Conservation (phyloP, 2,113 vertebrate genomes). For the Thunnus thynnus region DNA sequence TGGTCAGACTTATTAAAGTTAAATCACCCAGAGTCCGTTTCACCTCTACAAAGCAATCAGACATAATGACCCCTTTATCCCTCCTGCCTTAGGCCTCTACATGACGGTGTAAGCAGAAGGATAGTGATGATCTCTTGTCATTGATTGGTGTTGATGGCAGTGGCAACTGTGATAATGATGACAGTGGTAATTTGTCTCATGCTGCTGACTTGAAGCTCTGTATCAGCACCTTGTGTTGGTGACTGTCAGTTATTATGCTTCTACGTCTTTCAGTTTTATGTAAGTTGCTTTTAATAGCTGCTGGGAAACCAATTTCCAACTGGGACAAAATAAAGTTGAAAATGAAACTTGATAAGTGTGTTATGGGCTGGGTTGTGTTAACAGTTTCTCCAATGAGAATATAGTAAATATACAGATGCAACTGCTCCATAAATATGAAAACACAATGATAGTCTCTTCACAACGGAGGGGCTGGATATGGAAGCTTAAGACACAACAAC, state of each 20-base stretch:
- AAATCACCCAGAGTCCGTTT: slow-evolving; percentile 7
- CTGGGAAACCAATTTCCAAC: not conserved
- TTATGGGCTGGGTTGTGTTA: not conserved
- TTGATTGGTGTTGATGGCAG: slow-evolving; percentile 47
- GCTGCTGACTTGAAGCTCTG: slow-evolving; percentile 20
- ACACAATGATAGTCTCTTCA: slow-evolving; percentile 27
- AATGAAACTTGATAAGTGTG: slow-evolving; percentile 24
- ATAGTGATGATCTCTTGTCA: slow-evolving; percentile 47
- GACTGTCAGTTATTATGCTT: not conserved
- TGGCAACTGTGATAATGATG: slow-evolving; percentile 42
- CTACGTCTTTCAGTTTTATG: slow-evolving; percentile 3
- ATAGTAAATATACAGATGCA: slow-evolving; percentile 17
- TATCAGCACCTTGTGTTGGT: slow-evolving; percentile 27
- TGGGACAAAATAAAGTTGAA: slow-evolving; percentile 13
- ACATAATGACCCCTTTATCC: slow-evolving; percentile 39
- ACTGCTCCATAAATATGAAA: slow-evolving; percentile 36
- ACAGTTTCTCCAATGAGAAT: not conserved
- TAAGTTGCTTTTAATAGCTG: slow-evolving; percentile 10
- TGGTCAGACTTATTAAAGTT: slow-evolving; percentile 14
- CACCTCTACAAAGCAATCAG: slow-evolving; percentile 42
- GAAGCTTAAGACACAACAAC: slow-evolving; percentile 27
- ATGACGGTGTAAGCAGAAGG: slow-evolving; percentile 31
- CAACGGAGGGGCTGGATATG: slow-evolving; percentile 38
- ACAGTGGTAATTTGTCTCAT: slow-evolving; percentile 27
- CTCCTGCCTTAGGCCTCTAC: slow-evolving; percentile 34